A percentile compares a stretch with the other conserved stretches of the same genome.
phyloP scores from a whole-genome alignment of 2,797 vertebrate species.

The Sebastes ruberrimus region DNA sequence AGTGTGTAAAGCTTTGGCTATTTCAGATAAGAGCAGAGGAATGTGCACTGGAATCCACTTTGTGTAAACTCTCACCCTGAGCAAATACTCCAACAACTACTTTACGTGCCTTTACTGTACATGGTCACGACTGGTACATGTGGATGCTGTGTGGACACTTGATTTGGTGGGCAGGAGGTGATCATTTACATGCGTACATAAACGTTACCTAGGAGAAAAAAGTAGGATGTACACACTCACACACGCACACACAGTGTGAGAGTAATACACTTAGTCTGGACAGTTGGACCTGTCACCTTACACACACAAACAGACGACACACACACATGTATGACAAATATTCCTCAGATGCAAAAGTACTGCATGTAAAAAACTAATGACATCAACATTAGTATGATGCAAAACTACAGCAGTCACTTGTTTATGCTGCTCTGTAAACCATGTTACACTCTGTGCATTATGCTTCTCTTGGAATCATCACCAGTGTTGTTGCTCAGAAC shows the following conservation, averaged over 20 bases:
- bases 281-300: background rate
- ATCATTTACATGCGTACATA: background rate
- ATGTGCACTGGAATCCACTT: background rate
- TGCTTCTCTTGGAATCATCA: too few relatives aligned
- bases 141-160: background rate
- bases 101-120: background rate
- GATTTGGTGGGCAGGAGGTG: background rate
- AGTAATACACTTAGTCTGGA: conserved; percentile 38
- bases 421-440: background rate
- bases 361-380: background rate
- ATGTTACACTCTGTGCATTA: too few relatives aligned
- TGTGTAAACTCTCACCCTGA: conserved; percentile 15
- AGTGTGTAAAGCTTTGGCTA: background rate
- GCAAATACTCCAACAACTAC: background rate
- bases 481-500: background rate
- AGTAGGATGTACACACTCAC: background rate
- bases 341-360: background rate
- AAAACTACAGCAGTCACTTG: background rate
- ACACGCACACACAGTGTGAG: background rate
- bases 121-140: background rate
- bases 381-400: background rate
- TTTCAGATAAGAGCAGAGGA: conserved; percentile 10
- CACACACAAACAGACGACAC: background rate
- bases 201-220: background rate
- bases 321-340: background rate